A percentile compares a stretch with the other conserved stretches of the same genome.
These are phyloP conservation scores for Drosophila equinoxialis DNA, from an alignment of 1,140 invertebrate species.

Conservation along the genomic window DNA sequence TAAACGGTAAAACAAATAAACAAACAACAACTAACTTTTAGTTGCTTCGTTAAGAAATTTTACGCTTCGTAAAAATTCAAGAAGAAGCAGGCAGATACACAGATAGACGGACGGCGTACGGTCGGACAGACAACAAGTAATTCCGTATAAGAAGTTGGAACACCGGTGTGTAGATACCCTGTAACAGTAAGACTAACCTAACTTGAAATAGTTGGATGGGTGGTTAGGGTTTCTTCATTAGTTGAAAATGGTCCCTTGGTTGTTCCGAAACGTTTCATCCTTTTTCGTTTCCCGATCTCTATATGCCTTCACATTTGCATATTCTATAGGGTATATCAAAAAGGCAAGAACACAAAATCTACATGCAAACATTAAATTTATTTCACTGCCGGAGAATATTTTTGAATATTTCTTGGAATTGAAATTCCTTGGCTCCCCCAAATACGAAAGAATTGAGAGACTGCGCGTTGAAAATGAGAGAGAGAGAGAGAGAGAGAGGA, in stretches of 20 bases:
- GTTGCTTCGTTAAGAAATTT: conserved; percentile 78
- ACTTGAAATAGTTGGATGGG: no score
- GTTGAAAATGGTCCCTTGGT: no score
- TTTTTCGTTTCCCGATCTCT: no score
- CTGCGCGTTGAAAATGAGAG: background rate
- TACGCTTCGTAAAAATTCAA: conserved; percentile 68
- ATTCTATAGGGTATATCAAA: background rate
- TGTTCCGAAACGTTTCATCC: no score
- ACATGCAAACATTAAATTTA: conserved; percentile 75
- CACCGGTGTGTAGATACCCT: background rate
- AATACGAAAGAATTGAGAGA: conserved; percentile 30
- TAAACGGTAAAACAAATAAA: conserved; percentile 79
- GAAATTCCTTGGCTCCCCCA: conserved; percentile 62
- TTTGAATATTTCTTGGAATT: conserved; percentile 80
- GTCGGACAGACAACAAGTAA: conserved; percentile 11
- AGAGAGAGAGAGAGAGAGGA: conserved; percentile 18
- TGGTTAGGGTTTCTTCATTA: no score
- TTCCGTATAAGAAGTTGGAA: background rate
- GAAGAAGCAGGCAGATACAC: conserved; percentile 28
- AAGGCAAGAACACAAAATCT: conserved; percentile 47
- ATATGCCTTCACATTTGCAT: background rate
- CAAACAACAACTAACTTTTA: conserved; percentile 72
- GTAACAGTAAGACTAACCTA: background rate
- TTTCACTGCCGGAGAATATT: conserved; percentile 74
- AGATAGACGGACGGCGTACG: background rate